These are phyloP conservation scores for Macrostomum lignano DNA, from an alignment of 1,140 invertebrate genomes.

Conservation along the genomic window DNA sequence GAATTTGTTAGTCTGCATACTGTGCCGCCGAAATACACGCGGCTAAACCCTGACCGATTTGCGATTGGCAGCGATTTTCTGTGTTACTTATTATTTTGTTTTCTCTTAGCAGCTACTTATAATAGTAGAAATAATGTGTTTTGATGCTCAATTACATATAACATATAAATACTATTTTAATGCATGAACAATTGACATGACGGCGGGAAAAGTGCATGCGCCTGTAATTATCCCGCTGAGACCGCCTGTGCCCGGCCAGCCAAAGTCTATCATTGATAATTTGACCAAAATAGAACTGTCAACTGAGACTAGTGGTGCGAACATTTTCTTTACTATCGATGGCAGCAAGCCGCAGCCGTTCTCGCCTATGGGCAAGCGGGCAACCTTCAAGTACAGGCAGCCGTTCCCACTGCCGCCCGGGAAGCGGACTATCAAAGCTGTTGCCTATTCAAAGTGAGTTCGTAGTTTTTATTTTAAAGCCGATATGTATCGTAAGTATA, in stretches of 20 bases:
- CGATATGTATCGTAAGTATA: too few relatives aligned
- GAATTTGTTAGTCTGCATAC: too few relatives aligned
- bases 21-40: too few relatives aligned
- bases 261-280: slow-evolving; percentile 22
- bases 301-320: slow-evolving; percentile 13
- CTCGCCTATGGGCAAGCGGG: slow-evolving; percentile 13
- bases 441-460: slow-evolving; percentile 20
- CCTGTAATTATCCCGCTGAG: slow-evolving; percentile 25
- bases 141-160: too few relatives aligned
- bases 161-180: slow-evolving; percentile 1
- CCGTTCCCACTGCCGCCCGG: slow-evolving; percentile 25
- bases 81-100: too few relatives aligned
- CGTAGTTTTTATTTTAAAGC: background rate
- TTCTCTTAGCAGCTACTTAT: too few relatives aligned
- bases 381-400: slow-evolving; percentile 20
- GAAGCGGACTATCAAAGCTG: slow-evolving; percentile 23
- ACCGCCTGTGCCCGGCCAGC: slow-evolving; percentile 15
- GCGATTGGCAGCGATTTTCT: too few relatives aligned
- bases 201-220: slow-evolving; percentile 23
- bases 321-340: slow-evolving; percentile 27
- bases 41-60: too few relatives aligned
- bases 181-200: slow-evolving; percentile 12
- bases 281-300: slow-evolving; percentile 24
- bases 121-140: too few relatives aligned
- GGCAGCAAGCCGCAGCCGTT: slow-evolving; percentile 26